These are phyloP conservation scores for Drosophila saltans DNA, from an alignment of 1,140 invertebrate genomes.

Conservation along the genomic window DNA sequence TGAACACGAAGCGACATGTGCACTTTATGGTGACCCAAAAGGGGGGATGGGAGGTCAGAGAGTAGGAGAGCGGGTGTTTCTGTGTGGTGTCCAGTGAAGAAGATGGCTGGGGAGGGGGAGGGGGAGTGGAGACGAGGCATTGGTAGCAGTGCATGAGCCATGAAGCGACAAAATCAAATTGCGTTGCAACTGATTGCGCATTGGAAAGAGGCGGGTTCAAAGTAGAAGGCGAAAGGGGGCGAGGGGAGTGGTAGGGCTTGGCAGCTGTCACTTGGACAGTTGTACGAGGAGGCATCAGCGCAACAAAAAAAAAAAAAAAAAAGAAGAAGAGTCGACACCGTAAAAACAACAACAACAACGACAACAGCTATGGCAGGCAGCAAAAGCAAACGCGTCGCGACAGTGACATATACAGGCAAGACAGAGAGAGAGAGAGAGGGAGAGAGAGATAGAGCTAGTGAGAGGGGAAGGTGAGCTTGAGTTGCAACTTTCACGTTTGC, in stretches of 20 bases:
- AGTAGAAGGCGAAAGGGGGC: not conserved
- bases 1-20: conserved; percentile 81
- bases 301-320: conserved; percentile 50
- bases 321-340: conserved; percentile 26
- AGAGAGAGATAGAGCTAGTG: not conserved
- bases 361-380: conserved; percentile 9
- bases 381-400: conserved; percentile 48
- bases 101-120: too few relatives aligned
- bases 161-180: conserved; percentile 80
- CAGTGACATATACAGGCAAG: conserved; percentile 39
- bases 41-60: not conserved
- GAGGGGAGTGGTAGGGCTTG: conserved; percentile 38
- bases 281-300: conserved; percentile 63
- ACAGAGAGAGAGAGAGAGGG: not conserved
- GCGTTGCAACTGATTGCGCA: conserved; percentile 79
- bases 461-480: not conserved
- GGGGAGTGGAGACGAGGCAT: not conserved
- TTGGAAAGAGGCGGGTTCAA: conserved; percentile 21
- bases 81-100: not conserved
- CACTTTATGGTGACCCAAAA: conserved; percentile 72
- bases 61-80: too few relatives aligned
- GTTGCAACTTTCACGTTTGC: conserved; percentile 14
- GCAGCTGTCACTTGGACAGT: conserved; percentile 80
- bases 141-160: conserved; percentile 57
- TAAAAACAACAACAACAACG: conserved; percentile 48